A percentile compares a stretch with the other conserved stretches of the same genome.
These are phyloP conservation scores for Sinosuthora webbiana DNA, from an alignment of 2,113 vertebrate species.

Conservation along the genomic window DNA sequence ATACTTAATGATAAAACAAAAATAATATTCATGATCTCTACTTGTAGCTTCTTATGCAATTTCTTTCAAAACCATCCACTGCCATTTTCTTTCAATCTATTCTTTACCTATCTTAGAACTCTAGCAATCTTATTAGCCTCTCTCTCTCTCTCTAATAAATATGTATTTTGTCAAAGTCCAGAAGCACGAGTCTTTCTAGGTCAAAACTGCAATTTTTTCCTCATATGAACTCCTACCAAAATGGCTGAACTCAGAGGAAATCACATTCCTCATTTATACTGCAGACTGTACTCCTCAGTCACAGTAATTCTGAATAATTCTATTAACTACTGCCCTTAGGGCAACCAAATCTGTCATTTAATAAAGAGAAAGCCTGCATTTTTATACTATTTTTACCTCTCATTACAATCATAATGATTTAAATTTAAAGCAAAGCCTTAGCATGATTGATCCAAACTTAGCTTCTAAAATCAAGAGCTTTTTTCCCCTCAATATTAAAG, in stretches of 20 bases:
- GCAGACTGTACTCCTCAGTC: neutral
- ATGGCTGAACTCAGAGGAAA: neutral
- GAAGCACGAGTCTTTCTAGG: neutral
- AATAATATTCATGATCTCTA: neutral
- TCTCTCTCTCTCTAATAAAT: neutral
- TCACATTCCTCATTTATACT: neutral
- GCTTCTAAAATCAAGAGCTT: neutral
- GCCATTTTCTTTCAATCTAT: neutral
- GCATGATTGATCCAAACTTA: neutral
- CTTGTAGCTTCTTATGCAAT: neutral
- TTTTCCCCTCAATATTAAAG: neutral
- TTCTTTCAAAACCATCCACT: neutral
- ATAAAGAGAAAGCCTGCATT: neutral
- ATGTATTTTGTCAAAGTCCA: neutral
- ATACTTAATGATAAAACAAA: neutral
- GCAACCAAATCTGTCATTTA: neutral
- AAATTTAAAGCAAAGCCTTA: neutral
- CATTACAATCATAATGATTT: neutral
- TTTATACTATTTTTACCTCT: neutral
- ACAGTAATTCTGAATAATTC: neutral
- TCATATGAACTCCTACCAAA: neutral
- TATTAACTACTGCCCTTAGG: neutral
- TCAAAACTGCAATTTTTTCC: accelerated
- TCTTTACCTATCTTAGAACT: neutral
- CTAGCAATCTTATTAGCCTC: neutral